Evolutionary conservation across 2,113 vertebrate species (phyloP), one percentile per base, ranked within the genome.

Genomic region (Vombatus ursinus): DNA sequence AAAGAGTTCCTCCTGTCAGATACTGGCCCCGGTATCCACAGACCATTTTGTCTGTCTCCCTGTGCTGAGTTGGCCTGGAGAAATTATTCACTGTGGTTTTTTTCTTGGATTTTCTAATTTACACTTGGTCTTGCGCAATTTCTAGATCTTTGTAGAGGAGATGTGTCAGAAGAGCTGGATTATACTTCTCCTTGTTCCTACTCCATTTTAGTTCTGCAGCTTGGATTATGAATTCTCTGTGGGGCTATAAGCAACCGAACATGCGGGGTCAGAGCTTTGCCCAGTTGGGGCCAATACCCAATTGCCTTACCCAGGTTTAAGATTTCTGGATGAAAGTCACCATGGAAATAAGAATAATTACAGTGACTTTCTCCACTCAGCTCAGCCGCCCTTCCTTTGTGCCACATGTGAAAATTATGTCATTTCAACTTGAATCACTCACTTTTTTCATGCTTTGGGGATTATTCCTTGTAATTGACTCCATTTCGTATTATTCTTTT

Each of bases 151-250:
- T 84, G 68, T 44, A 84, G n/a, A 84, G 61, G 12, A 77, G 37
- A 0, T 19, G 4, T n/a, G 0, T n/a, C n/a, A 2, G 37, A 77
- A 1, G 37, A 84, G 19, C 37, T 22, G 1, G 14, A 2, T 68
- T 68, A 68, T 14, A 37, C 11, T 16, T n/a, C 14, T 84, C 44
- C 6, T 6, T 44, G 14, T 44, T 4, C 12, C 16, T 84, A 37
- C 37, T 16, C 7, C 37, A 84, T 84, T 44, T 44, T 44, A 84
- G 68, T 44, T 84, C 16, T 8, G 12, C 2, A 22, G n/a, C 68
- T 44, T 44, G n/a, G 68, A 84, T 22, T 84, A 44, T 84, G 37
- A 84, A 84, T 84, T 84, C 68, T 84, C 37, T 8, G 37, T 84
- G 68, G 19, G 37, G 37, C 37, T 44, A 84, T 84, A 84, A 84